A percentile compares a stretch with the other conserved stretches of the same genome.
phyloP scores from a whole-genome alignment of 92 coral and sea anemone species.

The Anthopleura xanthogrammica region DNA sequence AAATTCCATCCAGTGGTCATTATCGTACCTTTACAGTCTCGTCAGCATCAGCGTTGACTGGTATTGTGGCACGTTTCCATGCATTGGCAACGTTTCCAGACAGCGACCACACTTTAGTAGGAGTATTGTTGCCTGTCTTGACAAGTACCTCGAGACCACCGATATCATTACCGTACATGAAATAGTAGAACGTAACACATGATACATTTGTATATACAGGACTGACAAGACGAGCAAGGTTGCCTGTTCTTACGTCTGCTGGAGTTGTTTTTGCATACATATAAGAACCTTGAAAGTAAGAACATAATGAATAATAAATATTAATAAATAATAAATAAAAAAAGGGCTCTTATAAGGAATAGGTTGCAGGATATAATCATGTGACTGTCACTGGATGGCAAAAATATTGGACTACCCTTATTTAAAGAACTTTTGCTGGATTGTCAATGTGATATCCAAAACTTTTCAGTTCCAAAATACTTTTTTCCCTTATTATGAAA shows the following conservation, averaged over 20 bases:
- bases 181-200: constrained; percentile 18
- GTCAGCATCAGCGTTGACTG: background rate
- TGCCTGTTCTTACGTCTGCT: background rate
- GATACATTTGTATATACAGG: background rate
- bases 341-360: too few species aligned
- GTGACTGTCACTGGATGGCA: too few species aligned
- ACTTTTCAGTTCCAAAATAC: too few species aligned
- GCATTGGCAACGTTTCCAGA: background rate
- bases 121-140: constrained; percentile 6
- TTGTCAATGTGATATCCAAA: too few species aligned
- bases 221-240: constrained; percentile 1
- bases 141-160: constrained; percentile 11
- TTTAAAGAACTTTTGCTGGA: too few species aligned
- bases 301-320: background rate
- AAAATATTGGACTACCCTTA: too few species aligned
- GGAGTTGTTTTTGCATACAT: background rate
- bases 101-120: constrained; percentile 21
- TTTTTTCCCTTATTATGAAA: too few species aligned
- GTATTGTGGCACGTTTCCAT: constrained; percentile 18
- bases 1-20: background rate
- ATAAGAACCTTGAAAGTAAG: background rate
- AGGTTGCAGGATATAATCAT: too few species aligned
- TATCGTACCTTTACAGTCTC: constrained; percentile 1
- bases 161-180: background rate
- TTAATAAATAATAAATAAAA: too few species aligned